These are phyloP conservation scores for Eupithecia centaureata DNA, from an alignment of 2,888 invertebrate species.

Conservation along the genomic window DNA sequence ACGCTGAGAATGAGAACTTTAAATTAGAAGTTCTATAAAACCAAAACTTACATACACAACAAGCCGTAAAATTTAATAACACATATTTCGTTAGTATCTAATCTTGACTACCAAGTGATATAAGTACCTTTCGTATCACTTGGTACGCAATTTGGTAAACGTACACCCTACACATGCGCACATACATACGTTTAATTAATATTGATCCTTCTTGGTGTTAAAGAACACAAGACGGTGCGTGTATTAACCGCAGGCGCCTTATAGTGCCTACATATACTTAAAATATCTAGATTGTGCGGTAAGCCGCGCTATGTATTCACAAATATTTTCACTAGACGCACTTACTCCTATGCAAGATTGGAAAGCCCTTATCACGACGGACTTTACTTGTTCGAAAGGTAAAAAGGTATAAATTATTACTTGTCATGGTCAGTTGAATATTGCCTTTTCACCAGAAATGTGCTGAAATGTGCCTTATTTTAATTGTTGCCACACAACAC, in stretches of 20 bases:
- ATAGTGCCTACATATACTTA: background rate
- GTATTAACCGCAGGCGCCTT: background rate
- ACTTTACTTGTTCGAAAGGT: background rate
- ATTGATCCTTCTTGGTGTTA: too few relatives aligned
- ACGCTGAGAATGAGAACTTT: background rate
- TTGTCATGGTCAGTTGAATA: background rate
- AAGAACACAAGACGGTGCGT: too few relatives aligned
- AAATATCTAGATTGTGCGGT: conserved; percentile 1
- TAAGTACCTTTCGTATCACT: background rate
- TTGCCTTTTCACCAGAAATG: background rate
- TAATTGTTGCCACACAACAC: background rate
- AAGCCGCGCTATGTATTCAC: background rate
- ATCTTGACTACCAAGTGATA: background rate
- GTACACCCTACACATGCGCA: background rate
- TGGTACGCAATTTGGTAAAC: background rate
- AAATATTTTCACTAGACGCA: background rate
- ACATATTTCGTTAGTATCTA: conserved; percentile 9
- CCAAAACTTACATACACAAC: conserved; percentile 15
- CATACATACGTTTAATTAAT: too few relatives aligned
- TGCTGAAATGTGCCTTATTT: too few relatives aligned
- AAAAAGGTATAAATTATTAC: background rate
- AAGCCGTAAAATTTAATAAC: conserved; percentile 8
- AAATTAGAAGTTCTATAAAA: conserved; percentile 10
- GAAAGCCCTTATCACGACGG: background rate
- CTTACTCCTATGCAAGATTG: conserved; percentile 2